Conservation (phyloP, 1,140 invertebrate species). For the Drosophila sturtevanti region DNA sequence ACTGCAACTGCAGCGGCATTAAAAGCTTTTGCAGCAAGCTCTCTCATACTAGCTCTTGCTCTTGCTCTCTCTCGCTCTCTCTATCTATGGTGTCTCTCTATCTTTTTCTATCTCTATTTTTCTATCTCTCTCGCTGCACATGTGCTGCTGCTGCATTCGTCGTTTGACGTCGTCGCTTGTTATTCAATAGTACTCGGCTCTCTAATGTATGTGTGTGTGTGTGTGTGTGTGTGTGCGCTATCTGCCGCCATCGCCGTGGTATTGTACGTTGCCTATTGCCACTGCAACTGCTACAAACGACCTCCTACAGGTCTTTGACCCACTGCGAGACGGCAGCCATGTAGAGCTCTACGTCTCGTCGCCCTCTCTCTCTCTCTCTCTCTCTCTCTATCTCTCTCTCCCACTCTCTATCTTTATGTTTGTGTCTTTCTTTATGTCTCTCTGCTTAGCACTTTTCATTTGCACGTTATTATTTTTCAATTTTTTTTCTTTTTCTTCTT, state of each 20-base stretch:
- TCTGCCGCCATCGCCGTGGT: conserved; percentile 76
- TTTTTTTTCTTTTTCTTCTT: conserved; percentile 36
- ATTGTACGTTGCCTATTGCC: conserved; percentile 80
- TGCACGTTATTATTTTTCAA: conserved; percentile 66
- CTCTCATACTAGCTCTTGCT: background rate
- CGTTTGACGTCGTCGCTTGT: conserved; percentile 46
- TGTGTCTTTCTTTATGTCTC: background rate
- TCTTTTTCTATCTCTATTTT: conserved; percentile 14
- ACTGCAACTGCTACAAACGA: conserved; percentile 82
- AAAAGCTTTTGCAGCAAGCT: conserved; percentile 6
- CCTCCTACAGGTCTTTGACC: conserved; percentile 83
- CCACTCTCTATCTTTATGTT: background rate
- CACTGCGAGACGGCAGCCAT: conserved; percentile 53
- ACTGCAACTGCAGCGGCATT: background rate
- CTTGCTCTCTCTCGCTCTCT: background rate
- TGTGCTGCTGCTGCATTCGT: conserved; percentile 38
- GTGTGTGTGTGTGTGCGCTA: conserved; percentile 49
- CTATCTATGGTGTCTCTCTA: background rate
- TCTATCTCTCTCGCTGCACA: conserved; percentile 39
- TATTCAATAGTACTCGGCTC: conserved; percentile 63
- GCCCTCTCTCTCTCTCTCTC: conserved; percentile 8
- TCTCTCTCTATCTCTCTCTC: conserved; percentile 7
- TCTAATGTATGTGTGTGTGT: conserved; percentile 25
- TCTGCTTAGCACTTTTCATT: conserved; percentile 52
- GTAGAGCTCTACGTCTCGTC: conserved; percentile 25